Evolutionary conservation across 2,113 vertebrate species (phyloP).

Genomic region (Smithornis capensis): DNA sequence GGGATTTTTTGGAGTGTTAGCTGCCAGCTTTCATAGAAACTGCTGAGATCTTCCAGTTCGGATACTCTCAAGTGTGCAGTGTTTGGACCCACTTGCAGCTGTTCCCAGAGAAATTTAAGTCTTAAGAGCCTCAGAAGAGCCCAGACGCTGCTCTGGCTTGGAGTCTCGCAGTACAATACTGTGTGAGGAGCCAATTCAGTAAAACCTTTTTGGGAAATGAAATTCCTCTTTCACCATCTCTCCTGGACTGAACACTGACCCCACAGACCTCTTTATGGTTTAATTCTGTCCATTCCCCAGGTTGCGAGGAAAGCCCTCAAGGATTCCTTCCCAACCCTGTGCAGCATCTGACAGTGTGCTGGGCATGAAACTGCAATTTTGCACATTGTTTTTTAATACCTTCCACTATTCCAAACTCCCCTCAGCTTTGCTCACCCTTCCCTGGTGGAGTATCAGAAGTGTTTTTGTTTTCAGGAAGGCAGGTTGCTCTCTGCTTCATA

Average conservation of each 20-base stretch:
- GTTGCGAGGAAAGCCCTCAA: accelerated
- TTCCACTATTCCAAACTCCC: not conserved
- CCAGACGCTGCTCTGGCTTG: not conserved
- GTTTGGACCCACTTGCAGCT: not conserved
- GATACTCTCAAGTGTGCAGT: not conserved
- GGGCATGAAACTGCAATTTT: not conserved
- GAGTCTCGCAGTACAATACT: not conserved
- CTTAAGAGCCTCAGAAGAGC: not conserved
- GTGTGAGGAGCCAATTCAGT: not conserved
- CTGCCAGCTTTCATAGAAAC: not conserved
- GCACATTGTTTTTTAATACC: not conserved
- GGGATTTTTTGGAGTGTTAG: not conserved
- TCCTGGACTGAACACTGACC: not conserved
- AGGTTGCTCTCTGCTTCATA: not conserved
- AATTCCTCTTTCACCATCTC: not conserved
- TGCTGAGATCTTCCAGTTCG: not conserved
- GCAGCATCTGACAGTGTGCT: not conserved
- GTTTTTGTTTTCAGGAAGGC: not conserved
- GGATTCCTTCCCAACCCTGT: not conserved
- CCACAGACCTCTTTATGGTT: not conserved
- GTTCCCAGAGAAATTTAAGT: not conserved
- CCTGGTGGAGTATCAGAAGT: not conserved
- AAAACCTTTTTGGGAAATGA: not conserved
- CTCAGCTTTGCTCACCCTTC: not conserved
- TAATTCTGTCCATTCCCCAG: not conserved